Conservation (phyloP, 2,797 vertebrate species). For the Sebastes minor region DNA sequence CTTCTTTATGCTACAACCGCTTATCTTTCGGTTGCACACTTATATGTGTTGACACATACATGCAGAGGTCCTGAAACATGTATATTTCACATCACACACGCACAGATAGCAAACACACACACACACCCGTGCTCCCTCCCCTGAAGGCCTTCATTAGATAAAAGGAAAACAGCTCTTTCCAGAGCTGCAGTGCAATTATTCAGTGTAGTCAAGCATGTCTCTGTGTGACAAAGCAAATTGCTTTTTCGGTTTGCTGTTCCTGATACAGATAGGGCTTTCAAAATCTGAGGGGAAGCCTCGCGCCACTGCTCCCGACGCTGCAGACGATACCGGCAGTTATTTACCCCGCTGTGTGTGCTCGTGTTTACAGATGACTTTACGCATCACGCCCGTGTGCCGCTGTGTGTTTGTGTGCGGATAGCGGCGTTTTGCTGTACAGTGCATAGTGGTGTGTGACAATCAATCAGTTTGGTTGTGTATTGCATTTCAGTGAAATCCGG, state of each 20-base stretch:
- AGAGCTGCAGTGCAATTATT: constrained; percentile 84
- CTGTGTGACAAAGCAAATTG: constrained; percentile 88
- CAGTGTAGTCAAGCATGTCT: constrained; percentile 85
- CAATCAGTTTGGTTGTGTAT: constrained; percentile 35
- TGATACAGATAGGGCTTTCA: constrained; percentile 82
- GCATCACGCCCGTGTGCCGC: constrained; percentile 28
- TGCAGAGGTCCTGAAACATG: constrained; percentile 17
- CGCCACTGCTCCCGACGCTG: constrained; percentile 67
- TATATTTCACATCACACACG: constrained; percentile 13
- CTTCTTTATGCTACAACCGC: not conserved
- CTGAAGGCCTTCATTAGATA: constrained; percentile 84
- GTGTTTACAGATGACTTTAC: constrained; percentile 69
- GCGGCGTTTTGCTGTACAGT: constrained; percentile 15
- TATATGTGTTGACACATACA: constrained; percentile 13
- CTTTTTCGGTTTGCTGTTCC: constrained; percentile 83
- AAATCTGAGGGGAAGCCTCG: constrained; percentile 76
- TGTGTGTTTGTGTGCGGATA: constrained; percentile 37
- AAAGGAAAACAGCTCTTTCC: constrained; percentile 82
- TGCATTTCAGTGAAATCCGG: constrained; percentile 29
- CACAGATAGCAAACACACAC: constrained; percentile 20
- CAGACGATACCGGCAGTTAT: constrained; percentile 76
- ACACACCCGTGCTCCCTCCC: constrained; percentile 38
- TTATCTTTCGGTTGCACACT: constrained; percentile 24
- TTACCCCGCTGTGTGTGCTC: constrained; percentile 70
- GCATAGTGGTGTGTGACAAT: constrained; percentile 37